phyloP scores from a whole-genome alignment of 2,797 vertebrate genomes.

The Rhynchonycteris naso region DNA sequence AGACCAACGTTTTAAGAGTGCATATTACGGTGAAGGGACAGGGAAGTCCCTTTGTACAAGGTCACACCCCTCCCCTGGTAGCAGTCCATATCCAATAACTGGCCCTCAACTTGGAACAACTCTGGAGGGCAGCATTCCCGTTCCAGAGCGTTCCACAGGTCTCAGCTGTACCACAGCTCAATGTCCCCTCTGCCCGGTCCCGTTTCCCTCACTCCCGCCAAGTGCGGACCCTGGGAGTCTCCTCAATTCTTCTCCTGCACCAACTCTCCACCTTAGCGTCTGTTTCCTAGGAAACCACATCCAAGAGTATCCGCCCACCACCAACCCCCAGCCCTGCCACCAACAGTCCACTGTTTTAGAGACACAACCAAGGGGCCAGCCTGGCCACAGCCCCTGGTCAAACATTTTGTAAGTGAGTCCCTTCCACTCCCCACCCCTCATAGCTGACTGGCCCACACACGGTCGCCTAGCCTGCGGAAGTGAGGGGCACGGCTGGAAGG shows the following conservation, averaged over 20 bases:
- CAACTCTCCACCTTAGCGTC: not conserved
- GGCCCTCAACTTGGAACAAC: not conserved
- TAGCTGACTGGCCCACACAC: not conserved
- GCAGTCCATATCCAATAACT: not conserved
- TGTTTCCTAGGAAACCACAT: not conserved
- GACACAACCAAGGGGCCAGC: not conserved
- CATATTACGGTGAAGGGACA: not conserved
- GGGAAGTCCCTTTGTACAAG: not conserved
- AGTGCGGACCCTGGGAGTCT: not conserved
- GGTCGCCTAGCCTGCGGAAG: not conserved
- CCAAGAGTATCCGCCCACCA: not conserved
- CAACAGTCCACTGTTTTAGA: not conserved
- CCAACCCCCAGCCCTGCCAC: not conserved
- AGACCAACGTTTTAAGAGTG: not conserved
- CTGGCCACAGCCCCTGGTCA: not conserved
- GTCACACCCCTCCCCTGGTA: not conserved
- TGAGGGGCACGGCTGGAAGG: not conserved
- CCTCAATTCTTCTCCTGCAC: not conserved
- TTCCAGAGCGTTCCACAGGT: not conserved
- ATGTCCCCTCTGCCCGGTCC: not conserved
- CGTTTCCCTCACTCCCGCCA: not conserved
- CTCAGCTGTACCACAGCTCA: not conserved
- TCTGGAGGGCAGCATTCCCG: not conserved
- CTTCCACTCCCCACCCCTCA: not conserved
- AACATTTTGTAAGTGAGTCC: not conserved